These are phyloP conservation scores for Progne subis DNA, from an alignment of 2,113 vertebrate genomes.

Conservation along the genomic window DNA sequence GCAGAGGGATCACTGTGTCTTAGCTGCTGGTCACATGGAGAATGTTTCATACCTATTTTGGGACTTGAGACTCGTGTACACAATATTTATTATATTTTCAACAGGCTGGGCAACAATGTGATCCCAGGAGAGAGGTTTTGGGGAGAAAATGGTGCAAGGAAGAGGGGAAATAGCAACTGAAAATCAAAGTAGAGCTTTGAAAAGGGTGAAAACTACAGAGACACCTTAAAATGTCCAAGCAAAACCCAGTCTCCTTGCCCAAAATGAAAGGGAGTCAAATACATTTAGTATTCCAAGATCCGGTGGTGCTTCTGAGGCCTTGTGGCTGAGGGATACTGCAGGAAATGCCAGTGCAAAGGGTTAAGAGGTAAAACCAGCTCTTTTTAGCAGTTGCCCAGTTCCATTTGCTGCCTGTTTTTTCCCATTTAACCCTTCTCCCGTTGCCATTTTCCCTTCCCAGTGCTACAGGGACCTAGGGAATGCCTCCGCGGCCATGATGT, in stretches of 20 bases:
- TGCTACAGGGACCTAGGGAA: constrained; percentile 91
- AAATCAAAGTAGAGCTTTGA: not conserved
- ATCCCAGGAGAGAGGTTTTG: not conserved
- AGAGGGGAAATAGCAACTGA: not conserved
- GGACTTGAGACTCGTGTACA: not conserved
- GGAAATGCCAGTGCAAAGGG: not conserved
- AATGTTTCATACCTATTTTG: not conserved
- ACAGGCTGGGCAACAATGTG: fast-evolving
- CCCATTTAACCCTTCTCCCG: not conserved
- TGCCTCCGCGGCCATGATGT: constrained; percentile 76
- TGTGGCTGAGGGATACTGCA: not conserved
- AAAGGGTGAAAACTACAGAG: not conserved
- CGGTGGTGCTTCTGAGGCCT: not conserved
- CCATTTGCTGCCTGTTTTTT: not conserved
- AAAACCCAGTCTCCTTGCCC: not conserved
- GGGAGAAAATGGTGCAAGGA: not conserved
- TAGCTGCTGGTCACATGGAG: not conserved
- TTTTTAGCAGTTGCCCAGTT: not conserved
- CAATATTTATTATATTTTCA: not conserved
- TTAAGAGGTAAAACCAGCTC: not conserved
- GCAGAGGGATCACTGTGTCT: not conserved
- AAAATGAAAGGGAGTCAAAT: not conserved
- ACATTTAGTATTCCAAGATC: fast-evolving
- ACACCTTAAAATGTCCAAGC: not conserved
- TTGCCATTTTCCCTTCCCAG: constrained; percentile 61